Percentiles rank a stretch among this genome's conserved stretches.
These are phyloP conservation scores for Amphiprion clarkii DNA, from an alignment of 2,797 vertebrate species.

Conservation along the genomic window DNA sequence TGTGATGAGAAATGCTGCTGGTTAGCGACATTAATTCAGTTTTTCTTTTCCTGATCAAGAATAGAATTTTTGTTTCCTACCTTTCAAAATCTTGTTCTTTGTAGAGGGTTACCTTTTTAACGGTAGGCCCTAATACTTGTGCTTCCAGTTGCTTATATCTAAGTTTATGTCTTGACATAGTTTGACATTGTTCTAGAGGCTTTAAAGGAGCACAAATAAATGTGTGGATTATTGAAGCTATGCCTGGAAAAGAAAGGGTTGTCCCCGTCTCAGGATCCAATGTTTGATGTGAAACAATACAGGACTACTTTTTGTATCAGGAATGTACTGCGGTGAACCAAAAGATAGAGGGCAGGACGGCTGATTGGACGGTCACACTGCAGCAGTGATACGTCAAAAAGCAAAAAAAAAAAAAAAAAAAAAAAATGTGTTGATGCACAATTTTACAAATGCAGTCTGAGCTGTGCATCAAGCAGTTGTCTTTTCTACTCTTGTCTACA, in stretches of 20 bases:
- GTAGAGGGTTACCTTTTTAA: slow-evolving; percentile 25
- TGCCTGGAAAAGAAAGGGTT: slow-evolving; percentile 35
- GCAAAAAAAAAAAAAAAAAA: not conserved
- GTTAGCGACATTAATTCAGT: slow-evolving; percentile 67
- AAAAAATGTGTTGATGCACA: slow-evolving; percentile 30
- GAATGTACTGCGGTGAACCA: slow-evolving; percentile 48
- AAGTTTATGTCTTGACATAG: slow-evolving; percentile 19
- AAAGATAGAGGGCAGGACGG: slow-evolving; percentile 19
- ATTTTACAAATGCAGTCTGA: slow-evolving; percentile 20
- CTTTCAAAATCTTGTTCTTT: slow-evolving; percentile 21
- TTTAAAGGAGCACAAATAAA: slow-evolving; percentile 48
- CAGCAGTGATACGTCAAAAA: slow-evolving; percentile 23
- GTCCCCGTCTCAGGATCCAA: slow-evolving; percentile 57
- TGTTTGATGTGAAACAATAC: slow-evolving; percentile 47
- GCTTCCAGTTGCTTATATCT: slow-evolving; percentile 50
- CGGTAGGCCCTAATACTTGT: slow-evolving; percentile 33
- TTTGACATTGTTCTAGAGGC: slow-evolving; percentile 46
- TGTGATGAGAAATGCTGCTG: slow-evolving; percentile 75
- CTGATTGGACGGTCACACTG: not conserved
- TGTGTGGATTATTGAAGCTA: slow-evolving; percentile 7
- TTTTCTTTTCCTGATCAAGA: slow-evolving; percentile 28
- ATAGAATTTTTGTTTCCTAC: slow-evolving; percentile 16
- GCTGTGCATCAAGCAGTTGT: slow-evolving; percentile 14
- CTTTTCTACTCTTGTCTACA: slow-evolving; percentile 24
- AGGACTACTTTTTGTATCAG: slow-evolving; percentile 51